Conservation (phyloP, 2,888 invertebrate species). For the Drosophila neotestacea region DNA sequence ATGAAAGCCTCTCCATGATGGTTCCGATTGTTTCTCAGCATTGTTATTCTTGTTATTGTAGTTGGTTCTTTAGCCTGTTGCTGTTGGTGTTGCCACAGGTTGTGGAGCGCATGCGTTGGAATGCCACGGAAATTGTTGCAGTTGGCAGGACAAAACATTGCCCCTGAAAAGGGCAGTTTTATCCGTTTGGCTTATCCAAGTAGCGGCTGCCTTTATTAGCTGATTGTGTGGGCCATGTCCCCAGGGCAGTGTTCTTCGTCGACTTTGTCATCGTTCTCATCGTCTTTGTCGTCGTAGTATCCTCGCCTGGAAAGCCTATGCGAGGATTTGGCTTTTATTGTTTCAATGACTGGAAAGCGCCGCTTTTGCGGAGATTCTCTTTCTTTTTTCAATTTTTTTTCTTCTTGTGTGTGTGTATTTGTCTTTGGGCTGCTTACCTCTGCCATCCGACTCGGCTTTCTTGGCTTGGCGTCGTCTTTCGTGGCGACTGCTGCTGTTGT, state of each 20-base stretch:
- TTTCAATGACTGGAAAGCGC: slow-evolving; percentile 63
- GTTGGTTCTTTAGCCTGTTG: slow-evolving; percentile 68
- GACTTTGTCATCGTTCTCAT: slow-evolving; percentile 22
- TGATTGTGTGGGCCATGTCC: slow-evolving; percentile 62
- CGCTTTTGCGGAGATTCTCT: slow-evolving; percentile 23
- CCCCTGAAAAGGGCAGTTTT: slow-evolving; percentile 69
- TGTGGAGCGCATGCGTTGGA: slow-evolving; percentile 72
- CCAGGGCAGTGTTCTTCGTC: slow-evolving; percentile 49
- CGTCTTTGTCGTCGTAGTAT: slow-evolving; percentile 20
- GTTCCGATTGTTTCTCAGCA: background rate
- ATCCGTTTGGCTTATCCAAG: slow-evolving; percentile 71
- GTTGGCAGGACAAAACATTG: slow-evolving; percentile 65
- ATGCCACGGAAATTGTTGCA: slow-evolving; percentile 69
- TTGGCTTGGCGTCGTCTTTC: slow-evolving; percentile 14
- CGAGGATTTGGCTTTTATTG: slow-evolving; percentile 53
- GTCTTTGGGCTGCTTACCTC: slow-evolving; percentile 19
- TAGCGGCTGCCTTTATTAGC: slow-evolving; percentile 59
- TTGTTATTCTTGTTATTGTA: slow-evolving; percentile 18
- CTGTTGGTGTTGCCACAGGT: slow-evolving; percentile 58
- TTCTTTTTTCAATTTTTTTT: slow-evolving; percentile 12
- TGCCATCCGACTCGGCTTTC: slow-evolving; percentile 10
- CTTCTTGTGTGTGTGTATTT: slow-evolving; percentile 35
- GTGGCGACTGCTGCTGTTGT: slow-evolving; percentile 24
- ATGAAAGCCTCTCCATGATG: slow-evolving; percentile 33
- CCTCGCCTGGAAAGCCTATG: slow-evolving; percentile 61